Base-by-base conservation (phyloP, 2,113 vertebrate genomes). In the Neogale vison region DNA sequence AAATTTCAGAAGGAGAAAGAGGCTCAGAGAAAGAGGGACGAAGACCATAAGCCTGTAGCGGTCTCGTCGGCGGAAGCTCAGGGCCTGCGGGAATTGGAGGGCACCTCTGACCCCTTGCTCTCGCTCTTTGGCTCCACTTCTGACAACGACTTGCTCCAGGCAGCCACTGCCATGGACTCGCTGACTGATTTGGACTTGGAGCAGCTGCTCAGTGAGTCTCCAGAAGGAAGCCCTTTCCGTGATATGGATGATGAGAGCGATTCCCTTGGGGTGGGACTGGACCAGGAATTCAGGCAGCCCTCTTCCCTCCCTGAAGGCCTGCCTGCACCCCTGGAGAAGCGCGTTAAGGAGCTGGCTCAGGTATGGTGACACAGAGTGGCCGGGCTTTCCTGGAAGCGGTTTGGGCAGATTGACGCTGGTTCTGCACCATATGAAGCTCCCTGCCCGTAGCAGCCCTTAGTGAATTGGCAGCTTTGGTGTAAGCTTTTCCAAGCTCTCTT, bases 1-100 rank as follows among this genome's bases (percentile, higher is more conserved):
- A 99, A 99, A 93, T 99, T 99, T 92, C 99, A 99, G 93, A 99
- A 99, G 72, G 99, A 99, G 98, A 99, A 99, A 76, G 99, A 99
- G 72, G 99, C 99, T 84, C 98, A 99, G 98, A 99, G 98, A 85
- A 98, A 98, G 71, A 98, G 98, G 81, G 98, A 98, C 0, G 96
- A 98, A 20, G 98, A 98, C 17, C 98, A 97, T 29, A 98, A 98
- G 4, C 95, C 18, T 0, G 18, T 6, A 10, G 26, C 93, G 10
- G 80, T 98, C 34, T 98, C 98, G 0, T 87, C 98, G 0, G 92
- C 92, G 1, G 98, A 98, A 20, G 76, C 97, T 2, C 77, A 98
- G 26, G 93, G 93, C 63, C 96, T 98, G 0, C 96, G 98, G 71
- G 99, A 99, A 93, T 79, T 84, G 0, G 99, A 99, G 88, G 95